Evolutionary conservation across 2,797 vertebrate species (phyloP), one percentile per base, ranked within the genome.

Genomic region (Spea hammondii): DNA sequence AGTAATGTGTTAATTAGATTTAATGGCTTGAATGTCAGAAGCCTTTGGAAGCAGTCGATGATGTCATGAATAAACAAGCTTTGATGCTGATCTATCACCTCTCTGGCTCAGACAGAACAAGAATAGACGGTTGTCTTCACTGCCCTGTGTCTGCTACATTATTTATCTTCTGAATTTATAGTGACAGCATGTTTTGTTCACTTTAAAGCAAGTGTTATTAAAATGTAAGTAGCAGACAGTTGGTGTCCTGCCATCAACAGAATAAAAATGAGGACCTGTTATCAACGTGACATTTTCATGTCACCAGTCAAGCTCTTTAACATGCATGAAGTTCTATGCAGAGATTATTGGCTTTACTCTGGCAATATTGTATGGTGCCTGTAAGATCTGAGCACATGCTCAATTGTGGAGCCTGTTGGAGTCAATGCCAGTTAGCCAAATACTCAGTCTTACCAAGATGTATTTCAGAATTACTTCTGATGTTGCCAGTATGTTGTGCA

Each of bases 191-290:
- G 32, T 69, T 62, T 70, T 62, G 4, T 64, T 49, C 45, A 57
- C 49, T 54, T 60, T 54, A 71, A 77, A 65, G 62, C 45, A 55
- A 5, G 10, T 10, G 55, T 79, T 55, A 79, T 74, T 79, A 74
- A 70, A 60, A 65, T 44, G 11, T 50, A 54, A 70, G 45, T 6
- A 14, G 13, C 49, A 55, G 65, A 45, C 78, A 48, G 59, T 13
- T 17, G 65, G 48, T 65, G 66, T 65, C 54, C 50, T 55, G 45
- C 64, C 51, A 62, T 32, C 64, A 10, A 60, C 57, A 70, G 54
- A 55, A 75, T 64, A 54, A 59, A 68, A 12, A 73, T 62, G 62
- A 62, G 71, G 50, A 53, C 70, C 32, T 7, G 46, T 55, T 13
- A 74, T 74, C 53, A 54, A 54, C 65, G 46, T 65, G 78, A 74